Evolutionary conservation across 2,797 vertebrate genomes (phyloP), one percentile per base, ranked within the genome.

Genomic region (Odontamblyopus lacepedii): DNA sequence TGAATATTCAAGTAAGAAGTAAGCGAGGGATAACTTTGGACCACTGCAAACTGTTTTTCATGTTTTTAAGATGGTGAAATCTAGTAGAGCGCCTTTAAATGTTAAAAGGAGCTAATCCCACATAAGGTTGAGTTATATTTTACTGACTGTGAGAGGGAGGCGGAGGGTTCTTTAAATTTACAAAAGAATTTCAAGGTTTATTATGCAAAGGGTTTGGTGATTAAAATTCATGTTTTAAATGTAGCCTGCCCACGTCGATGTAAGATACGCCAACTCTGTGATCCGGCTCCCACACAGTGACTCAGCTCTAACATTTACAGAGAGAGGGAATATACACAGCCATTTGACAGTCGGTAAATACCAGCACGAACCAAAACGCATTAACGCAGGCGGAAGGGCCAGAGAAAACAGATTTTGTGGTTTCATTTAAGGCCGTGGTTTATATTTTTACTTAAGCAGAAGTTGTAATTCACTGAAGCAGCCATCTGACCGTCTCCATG

Each of bases 181-280:
- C 51, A 55, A 19, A 55, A 55, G 18, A 55, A 57, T n/a, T 23
- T 57, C 57, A 60, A 15, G 1, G 57, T 30, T 60, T 60, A 27
- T 30, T 30, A 60, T 30, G 57, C 9, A 9, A 18, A 60, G 4
- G 2, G 13, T 60, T 60, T 30, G 26, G 27, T 60, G 16, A 60
- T 60, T 30, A 60, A 60, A 60, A 60, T 29, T 60, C 57, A 18
- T 60, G 27, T 30, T 60, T 60, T 60, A 30, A 60, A 60, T 30
- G 13, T 61, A 2, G 5, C 18, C 19, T 7, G 71, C 29, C 41
- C 12, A 62, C 38, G 29, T 30, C 11, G 6, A 60, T 60, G 23
- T 30, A 30, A 60, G 15, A 27, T 60, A 60, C 57, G 57, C 57
- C 57, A 30, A 60, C 57, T 29, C 57, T 7, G 57, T 60, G 57